Evolutionary conservation across 2,113 vertebrate species (phyloP).

Genomic region (Prunella fulvescens): DNA sequence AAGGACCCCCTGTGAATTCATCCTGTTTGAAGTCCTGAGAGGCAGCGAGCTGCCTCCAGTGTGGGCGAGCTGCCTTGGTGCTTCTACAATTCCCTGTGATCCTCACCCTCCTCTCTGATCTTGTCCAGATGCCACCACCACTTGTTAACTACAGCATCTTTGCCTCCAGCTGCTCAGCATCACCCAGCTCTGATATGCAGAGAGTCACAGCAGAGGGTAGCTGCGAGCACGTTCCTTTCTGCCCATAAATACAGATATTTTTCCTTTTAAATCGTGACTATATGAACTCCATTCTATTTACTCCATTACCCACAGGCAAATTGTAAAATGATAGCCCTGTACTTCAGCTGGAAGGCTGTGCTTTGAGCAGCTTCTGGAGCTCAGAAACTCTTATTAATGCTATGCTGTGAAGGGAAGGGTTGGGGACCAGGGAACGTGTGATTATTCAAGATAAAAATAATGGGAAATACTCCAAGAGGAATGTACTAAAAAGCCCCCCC

Average conservation of each 20-base stretch:
- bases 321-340: conserved; percentile 62
- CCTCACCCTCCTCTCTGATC: conserved; percentile 25
- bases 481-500: conserved; percentile 15
- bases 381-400: neutral
- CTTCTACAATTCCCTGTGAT: neutral
- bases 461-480: conserved; percentile 23
- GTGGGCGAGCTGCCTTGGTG: neutral
- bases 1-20: neutral
- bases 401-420: neutral
- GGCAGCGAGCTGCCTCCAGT: neutral
- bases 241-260: conserved; percentile 14
- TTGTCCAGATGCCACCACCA: conserved; percentile 32
- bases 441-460: conserved; percentile 61
- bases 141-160: conserved; percentile 12
- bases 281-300: conserved; percentile 45
- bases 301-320: conserved; percentile 62
- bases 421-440: conserved; percentile 24
- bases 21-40: neutral
- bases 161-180: neutral
- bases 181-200: neutral
- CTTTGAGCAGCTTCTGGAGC: conserved; percentile 35
- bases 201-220: neutral
- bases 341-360: neutral
- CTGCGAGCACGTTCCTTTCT: neutral
- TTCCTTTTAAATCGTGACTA: conserved; percentile 27